These are phyloP conservation scores for Meleagris gallopavo DNA, from an alignment of 2,113 vertebrate species.

Conservation along the genomic window DNA sequence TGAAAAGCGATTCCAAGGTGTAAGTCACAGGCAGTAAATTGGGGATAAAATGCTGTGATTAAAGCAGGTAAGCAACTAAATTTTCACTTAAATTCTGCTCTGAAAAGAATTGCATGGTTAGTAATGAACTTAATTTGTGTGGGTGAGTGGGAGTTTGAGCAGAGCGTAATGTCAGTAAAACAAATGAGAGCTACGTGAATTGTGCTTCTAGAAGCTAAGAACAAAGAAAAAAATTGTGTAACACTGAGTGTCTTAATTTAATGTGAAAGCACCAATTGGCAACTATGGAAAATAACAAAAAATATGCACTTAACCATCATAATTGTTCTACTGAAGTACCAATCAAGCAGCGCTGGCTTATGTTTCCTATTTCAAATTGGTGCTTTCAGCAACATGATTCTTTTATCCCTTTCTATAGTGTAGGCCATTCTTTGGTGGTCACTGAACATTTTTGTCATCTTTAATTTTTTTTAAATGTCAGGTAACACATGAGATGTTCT, in stretches of 20 bases:
- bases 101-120: slow-evolving; percentile 67
- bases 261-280: slow-evolving; percentile 36
- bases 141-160: slow-evolving; percentile 75
- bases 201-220: slow-evolving; percentile 64
- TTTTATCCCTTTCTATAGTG: neutral
- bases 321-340: neutral
- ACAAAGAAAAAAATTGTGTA: slow-evolving; percentile 58
- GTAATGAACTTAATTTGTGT: slow-evolving; percentile 77
- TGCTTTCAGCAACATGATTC: neutral
- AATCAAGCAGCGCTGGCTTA: neutral
- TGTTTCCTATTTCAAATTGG: neutral
- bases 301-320: neutral
- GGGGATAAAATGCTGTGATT: slow-evolving; percentile 33
- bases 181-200: slow-evolving; percentile 60
- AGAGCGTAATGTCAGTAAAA: slow-evolving; percentile 73
- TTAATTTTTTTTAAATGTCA: neutral
- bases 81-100: slow-evolving; percentile 54
- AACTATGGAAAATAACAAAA: slow-evolving; percentile 54
- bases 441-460: neutral
- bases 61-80: slow-evolving; percentile 47
- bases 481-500: neutral
- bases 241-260: slow-evolving; percentile 52
- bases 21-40: slow-evolving; percentile 14
- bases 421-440: neutral
- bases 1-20: slow-evolving; percentile 12